Evolutionary conservation across 2,797 vertebrate species (phyloP).

Genomic region (Sebastes hubbsi): DNA sequence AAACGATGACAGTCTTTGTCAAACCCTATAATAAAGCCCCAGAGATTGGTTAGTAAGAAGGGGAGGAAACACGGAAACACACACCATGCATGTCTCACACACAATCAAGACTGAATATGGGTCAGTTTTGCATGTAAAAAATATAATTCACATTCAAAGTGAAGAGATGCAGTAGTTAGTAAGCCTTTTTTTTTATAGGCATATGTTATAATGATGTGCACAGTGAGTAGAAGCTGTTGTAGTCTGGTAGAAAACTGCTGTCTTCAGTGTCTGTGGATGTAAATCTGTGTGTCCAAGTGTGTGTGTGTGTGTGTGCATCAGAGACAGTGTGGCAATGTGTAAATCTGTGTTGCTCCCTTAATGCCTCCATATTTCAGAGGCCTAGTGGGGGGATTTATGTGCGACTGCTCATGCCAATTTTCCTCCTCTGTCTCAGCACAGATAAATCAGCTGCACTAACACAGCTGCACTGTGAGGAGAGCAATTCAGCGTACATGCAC

Average conservation of each 20-base stretch:
- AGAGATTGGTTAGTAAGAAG: conserved; percentile 72
- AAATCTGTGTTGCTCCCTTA: conserved; percentile 79
- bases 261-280: conserved; percentile 50
- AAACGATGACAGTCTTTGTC: conserved; percentile 94
- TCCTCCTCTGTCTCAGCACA: conserved; percentile 79
- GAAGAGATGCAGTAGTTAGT: not conserved
- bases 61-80: not conserved
- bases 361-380: conserved; percentile 82
- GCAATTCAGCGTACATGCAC: conserved; percentile 15
- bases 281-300: conserved; percentile 39
- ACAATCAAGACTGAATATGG: conserved; percentile 13
- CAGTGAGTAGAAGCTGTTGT: conserved; percentile 32
- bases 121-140: conserved; percentile 29
- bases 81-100: not conserved
- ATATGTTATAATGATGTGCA: conserved; percentile 36
- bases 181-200: not conserved
- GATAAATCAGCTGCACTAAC: conserved; percentile 84
- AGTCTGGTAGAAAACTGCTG: conserved; percentile 51
- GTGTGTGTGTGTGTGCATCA: conserved; percentile 31
- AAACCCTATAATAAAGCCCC: conserved; percentile 92
- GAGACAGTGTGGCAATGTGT: conserved; percentile 72
- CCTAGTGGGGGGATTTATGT: conserved; percentile 85
- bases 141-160: conserved; percentile 35
- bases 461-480: conserved; percentile 68
- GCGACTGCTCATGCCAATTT: conserved; percentile 82